A percentile compares a stretch with the other conserved stretches of the same genome.
Evolutionary conservation across 2,888 invertebrate genomes (phyloP).

Genomic region (Erebia epiphron): DNA sequence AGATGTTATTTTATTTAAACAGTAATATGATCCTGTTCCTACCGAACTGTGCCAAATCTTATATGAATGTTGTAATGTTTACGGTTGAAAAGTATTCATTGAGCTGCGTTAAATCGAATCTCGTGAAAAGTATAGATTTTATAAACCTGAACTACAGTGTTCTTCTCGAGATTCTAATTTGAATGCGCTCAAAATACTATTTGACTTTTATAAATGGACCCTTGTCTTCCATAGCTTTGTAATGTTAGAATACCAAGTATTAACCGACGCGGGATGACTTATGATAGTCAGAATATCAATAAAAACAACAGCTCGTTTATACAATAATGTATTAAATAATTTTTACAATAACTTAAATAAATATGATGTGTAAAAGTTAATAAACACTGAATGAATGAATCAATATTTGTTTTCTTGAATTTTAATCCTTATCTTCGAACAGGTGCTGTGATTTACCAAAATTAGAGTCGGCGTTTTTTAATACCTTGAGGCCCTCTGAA

Average conservation of each 20-base stretch:
- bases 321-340: constrained; percentile 73
- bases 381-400: constrained; percentile 73
- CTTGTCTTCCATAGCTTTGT: constrained; percentile 76
- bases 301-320: constrained; percentile 64
- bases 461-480: constrained; percentile 58
- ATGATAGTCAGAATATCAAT: constrained; percentile 51
- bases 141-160: background rate
- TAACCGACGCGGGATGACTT: constrained; percentile 39
- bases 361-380: constrained; percentile 70
- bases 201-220: constrained; percentile 59
- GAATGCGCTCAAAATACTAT: constrained; percentile 30
- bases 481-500: constrained; percentile 73
- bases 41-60: constrained; percentile 72
- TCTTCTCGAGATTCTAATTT: constrained; percentile 23
- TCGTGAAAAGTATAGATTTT: constrained; percentile 3
- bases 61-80: constrained; percentile 48
- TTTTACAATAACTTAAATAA: constrained; percentile 77
- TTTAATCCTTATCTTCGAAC: constrained; percentile 58
- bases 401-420: constrained; percentile 49
- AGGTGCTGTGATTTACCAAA: constrained; percentile 64
- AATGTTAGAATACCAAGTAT: constrained; percentile 52
- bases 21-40: constrained; percentile 61
- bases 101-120: constrained; percentile 17
- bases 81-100: constrained; percentile 25
- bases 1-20: constrained; percentile 43